Percentiles rank a stretch among this genome's conserved stretches.
Evolutionary conservation across 2,113 vertebrate genomes (phyloP).

Genomic region (Platysternon megacephalum): DNA sequence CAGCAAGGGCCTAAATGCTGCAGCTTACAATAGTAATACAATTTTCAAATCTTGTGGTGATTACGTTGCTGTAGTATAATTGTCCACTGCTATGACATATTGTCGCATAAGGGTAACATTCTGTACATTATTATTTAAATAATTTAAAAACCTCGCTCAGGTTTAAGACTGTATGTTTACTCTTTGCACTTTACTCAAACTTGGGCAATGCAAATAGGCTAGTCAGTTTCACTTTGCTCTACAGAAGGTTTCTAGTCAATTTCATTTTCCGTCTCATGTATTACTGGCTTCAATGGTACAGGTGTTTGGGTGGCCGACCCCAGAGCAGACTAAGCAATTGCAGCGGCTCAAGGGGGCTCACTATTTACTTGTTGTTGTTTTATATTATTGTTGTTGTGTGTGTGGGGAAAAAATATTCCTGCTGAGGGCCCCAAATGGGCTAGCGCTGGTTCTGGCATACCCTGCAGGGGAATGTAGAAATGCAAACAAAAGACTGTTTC

Average conservation of each 20-base stretch:
- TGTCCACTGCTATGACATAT: neutral
- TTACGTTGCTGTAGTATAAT: neutral
- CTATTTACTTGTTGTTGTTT: too few relatives aligned
- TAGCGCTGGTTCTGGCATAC: neutral
- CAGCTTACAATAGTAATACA: neutral
- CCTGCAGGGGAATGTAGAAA: neutral
- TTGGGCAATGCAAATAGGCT: neutral
- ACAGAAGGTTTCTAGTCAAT: neutral
- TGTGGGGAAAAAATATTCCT: too few relatives aligned
- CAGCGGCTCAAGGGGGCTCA: too few relatives aligned
- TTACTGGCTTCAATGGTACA: neutral
- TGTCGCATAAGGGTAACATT: neutral
- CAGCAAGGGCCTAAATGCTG: neutral
- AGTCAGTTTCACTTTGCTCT: accelerated
- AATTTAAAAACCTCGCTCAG: neutral
- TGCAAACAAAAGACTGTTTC: neutral
- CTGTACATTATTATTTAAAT: neutral
- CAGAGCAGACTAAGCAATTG: too few relatives aligned
- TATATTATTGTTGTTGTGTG: too few relatives aligned
- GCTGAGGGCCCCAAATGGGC: too few relatives aligned
- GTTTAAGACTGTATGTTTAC: neutral
- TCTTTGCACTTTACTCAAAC: neutral
- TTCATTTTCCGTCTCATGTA: neutral
- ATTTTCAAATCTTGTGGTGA: neutral
- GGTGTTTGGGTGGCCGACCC: neutral